Conservation (phyloP, 1,140 invertebrate genomes). For the Drosophila yakuba region DNA sequence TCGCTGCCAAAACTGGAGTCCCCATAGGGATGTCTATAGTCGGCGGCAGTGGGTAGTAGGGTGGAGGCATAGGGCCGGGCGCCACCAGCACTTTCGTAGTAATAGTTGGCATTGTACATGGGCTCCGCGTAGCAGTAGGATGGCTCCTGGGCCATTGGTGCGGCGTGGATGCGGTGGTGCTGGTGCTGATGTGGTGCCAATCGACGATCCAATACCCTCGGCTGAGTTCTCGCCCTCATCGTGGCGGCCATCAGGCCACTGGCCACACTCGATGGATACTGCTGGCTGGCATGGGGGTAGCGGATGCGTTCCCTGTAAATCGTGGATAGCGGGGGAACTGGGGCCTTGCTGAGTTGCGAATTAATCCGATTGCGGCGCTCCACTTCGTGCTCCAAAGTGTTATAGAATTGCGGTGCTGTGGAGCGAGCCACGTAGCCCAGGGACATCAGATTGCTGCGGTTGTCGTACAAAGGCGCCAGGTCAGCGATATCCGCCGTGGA, state of each 20-base stretch:
- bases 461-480: constrained; percentile 75
- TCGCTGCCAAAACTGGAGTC: constrained; percentile 88
- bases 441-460: constrained; percentile 80
- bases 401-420: constrained; percentile 73
- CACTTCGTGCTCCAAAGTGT: constrained; percentile 80
- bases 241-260: constrained; percentile 64
- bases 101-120: constrained; percentile 88
- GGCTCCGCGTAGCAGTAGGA: constrained; percentile 83
- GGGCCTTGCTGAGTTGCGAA: constrained; percentile 68
- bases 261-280: constrained; percentile 63
- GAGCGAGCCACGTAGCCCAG: constrained; percentile 73
- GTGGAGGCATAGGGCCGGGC: constrained; percentile 63
- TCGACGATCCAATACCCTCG: constrained; percentile 87
- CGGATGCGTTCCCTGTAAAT: constrained; percentile 79
- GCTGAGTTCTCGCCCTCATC: constrained; percentile 85
- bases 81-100: constrained; percentile 87
- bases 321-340: constrained; percentile 61
- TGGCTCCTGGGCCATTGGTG: constrained; percentile 61
- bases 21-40: constrained; percentile 74
- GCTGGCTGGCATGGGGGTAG: constrained; percentile 59
- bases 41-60: constrained; percentile 46
- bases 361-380: constrained; percentile 83
- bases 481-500: constrained; percentile 74
- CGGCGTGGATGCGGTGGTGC: constrained; percentile 68
- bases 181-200: constrained; percentile 75